Percentiles rank a stretch among this genome's conserved stretches.
Evolutionary conservation across 1,140 invertebrate genomes (phyloP).

Genomic region (Ephestia elutella): DNA sequence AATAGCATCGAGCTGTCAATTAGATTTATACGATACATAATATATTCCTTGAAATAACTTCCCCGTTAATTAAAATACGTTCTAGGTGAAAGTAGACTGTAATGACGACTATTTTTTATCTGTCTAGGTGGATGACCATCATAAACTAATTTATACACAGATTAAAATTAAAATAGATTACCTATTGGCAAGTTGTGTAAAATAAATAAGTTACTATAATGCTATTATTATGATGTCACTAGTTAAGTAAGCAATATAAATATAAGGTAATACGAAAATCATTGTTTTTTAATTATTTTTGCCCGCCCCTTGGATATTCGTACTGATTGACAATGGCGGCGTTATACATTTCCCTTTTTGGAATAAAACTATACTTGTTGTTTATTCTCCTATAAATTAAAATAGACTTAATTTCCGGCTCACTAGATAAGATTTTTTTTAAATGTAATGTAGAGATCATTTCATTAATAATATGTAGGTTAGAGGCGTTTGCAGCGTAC

Average conservation of each 20-base stretch:
- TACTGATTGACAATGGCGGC: too few species aligned
- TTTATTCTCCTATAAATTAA: too few species aligned
- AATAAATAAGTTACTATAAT: conserved; percentile 74
- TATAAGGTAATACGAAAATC: conserved; percentile 56
- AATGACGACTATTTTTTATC: conserved; percentile 70
- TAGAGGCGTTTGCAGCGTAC: too few species aligned
- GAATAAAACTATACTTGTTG: too few species aligned
- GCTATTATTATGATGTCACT: conserved; percentile 72
- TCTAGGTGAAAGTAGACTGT: conserved; percentile 69
- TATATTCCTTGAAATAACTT: conserved; percentile 71
- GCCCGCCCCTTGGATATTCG: not conserved
- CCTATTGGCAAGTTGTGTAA: conserved; percentile 73
- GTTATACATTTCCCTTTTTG: too few species aligned
- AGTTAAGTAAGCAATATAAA: conserved; percentile 74
- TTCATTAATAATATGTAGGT: too few species aligned
- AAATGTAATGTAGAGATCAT: too few species aligned
- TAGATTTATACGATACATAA: conserved; percentile 56
- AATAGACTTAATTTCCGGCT: too few species aligned
- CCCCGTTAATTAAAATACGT: conserved; percentile 40
- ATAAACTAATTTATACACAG: conserved; percentile 73
- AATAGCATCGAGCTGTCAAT: conserved; percentile 68
- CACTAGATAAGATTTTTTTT: too few species aligned
- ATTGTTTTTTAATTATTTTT: conserved; percentile 32
- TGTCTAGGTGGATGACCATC: conserved; percentile 71
- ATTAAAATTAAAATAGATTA: conserved; percentile 66